Evolutionary conservation across 1,140 invertebrate genomes (phyloP).

Genomic region (Piezodorus guildinii): DNA sequence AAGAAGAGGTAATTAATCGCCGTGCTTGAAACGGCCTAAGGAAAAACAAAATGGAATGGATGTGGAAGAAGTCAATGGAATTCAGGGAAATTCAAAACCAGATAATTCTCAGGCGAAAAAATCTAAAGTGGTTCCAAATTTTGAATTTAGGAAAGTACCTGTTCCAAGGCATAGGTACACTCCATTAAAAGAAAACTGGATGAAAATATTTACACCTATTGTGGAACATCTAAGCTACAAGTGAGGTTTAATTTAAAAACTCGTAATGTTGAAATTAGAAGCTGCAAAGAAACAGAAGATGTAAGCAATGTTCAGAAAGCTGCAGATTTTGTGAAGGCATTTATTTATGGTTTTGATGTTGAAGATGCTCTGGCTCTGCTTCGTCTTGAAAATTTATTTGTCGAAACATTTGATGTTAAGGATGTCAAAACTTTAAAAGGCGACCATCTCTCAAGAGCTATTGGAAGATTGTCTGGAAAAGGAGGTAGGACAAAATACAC

Average conservation of each 20-base stretch:
- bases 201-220: conserved; percentile 91
- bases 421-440: conserved; percentile 94
- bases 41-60: conserved; percentile 30
- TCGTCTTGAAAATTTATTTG: conserved; percentile 90
- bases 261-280: conserved; percentile 77
- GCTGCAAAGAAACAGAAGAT: conserved; percentile 67
- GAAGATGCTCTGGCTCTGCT: conserved; percentile 93
- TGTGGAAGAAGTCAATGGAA: conserved; percentile 49
- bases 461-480: conserved; percentile 94
- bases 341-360: conserved; percentile 92
- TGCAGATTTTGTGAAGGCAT: conserved; percentile 96
- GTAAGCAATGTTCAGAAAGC: conserved; percentile 90
- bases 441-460: conserved; percentile 89
- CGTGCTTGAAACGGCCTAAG: conserved; percentile 13
- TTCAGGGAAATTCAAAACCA: conserved; percentile 44
- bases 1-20: neutral
- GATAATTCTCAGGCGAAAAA: conserved; percentile 38
- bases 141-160: conserved; percentile 47
- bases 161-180: conserved; percentile 71
- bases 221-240: conserved; percentile 92
- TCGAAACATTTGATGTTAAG: conserved; percentile 94
- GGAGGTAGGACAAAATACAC: conserved; percentile 95
- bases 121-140: conserved; percentile 40
- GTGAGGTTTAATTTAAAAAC: conserved; percentile 89
- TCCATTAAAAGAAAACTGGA: conserved; percentile 91